phyloP scores from a whole-genome alignment of 2,888 invertebrate genomes.

The Drosophila pegasa region DNA sequence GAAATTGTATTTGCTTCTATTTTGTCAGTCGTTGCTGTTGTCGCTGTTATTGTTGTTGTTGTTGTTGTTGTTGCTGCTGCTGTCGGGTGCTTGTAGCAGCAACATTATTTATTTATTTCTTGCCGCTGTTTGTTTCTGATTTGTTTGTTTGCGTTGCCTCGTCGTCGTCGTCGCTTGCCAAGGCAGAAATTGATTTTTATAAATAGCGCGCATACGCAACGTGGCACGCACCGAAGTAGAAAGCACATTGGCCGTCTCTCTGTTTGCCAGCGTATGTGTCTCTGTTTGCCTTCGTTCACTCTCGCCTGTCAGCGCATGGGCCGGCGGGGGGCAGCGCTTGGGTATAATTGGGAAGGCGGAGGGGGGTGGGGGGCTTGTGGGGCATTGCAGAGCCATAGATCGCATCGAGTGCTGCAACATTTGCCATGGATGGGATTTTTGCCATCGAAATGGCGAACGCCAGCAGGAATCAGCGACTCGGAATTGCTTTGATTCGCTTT shows the following conservation, averaged over 20 bases:
- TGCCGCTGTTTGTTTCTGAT: constrained; percentile 50
- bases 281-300: constrained; percentile 36
- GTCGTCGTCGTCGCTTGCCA: constrained; percentile 57
- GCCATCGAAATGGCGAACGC: constrained; percentile 3
- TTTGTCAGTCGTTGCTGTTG: not conserved
- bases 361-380: not conserved
- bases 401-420: constrained; percentile 20
- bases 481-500: constrained; percentile 24
- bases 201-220: constrained; percentile 78
- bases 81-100: constrained; percentile 43
- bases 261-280: constrained; percentile 14
- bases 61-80: constrained; percentile 17
- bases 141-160: constrained; percentile 56
- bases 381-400: constrained; percentile 23
- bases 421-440: constrained; percentile 25
- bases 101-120: constrained; percentile 70
- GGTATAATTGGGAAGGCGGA: too few species aligned
- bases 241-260: constrained; percentile 44
- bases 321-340: not conserved
- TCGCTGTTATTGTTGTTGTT: not conserved
- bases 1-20: constrained; percentile 27
- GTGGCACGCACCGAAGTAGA: constrained; percentile 76
- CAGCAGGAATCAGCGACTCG: constrained; percentile 31
- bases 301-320: constrained; percentile 24
- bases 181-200: constrained; percentile 78